Base-by-base conservation (phyloP, 2,113 vertebrate species). In the Eubucco bourcierii region DNA sequence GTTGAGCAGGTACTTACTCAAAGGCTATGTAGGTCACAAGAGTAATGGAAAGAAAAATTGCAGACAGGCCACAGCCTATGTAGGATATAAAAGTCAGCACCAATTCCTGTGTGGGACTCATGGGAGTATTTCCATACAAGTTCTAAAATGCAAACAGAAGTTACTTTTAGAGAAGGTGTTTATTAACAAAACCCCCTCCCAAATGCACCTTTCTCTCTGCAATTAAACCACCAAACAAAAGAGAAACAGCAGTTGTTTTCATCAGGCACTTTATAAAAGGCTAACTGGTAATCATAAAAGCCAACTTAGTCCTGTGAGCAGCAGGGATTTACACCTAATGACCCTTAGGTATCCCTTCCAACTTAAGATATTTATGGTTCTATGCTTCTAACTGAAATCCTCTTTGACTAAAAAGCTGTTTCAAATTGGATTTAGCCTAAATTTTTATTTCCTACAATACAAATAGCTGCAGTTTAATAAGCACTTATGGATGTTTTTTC, bases 41-140 rank as follows among this genome's bases (percentile, higher is more conserved):
- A 56, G 99, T 99, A 94, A 99, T 61, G 17, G 98, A 97, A 52
- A 99, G 98, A 95, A 99, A 99, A 94, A 99, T 96, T 61, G 98
- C 97, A 25, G 99, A 99, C 88, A 99, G 93, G 24, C 99, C 99
- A 96, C 99, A 99, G 87, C 99, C 99, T 83, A 99, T 98, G 75
- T 98, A 99, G 1, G 99, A 98, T 96, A 99, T 99, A 97, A 98
- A 99, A 37, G 98, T 99, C 59, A 99, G 97, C 72, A 99, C 97
- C 83, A 96, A 93, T 70, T 94, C 96, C 39, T 99, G 98, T 34
- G 89, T 67, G 15, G 65, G 95, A 91, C 97, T 92, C 31, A 92
- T 72, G 10, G 94, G 52, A 80, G 68, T 80, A 13, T 88, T 92
- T 96, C 98, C 97, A 93, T 98, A 98, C 37, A 99, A 65, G 90